Evolutionary conservation across 2,888 invertebrate genomes (phyloP).

Genomic region (Anorthoa munda): DNA sequence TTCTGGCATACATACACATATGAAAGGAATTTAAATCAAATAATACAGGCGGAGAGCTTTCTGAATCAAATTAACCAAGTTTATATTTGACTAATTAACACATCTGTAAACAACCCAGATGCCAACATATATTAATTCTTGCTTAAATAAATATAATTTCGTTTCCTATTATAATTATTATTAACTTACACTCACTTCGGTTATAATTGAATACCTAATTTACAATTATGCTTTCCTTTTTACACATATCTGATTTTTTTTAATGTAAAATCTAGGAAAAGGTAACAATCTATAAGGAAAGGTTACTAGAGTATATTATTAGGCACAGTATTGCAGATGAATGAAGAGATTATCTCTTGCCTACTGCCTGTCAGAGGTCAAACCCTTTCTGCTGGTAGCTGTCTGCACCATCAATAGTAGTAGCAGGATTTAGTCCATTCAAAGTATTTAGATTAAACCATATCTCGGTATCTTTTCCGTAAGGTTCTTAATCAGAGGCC

Average conservation of each 20-base stretch:
- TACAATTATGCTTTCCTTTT: background rate
- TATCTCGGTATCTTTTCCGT: too few relatives aligned
- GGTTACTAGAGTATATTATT: background rate
- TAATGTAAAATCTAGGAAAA: background rate
- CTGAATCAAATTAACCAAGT: slow-evolving; percentile 12
- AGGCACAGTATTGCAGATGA: background rate
- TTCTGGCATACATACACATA: too few relatives aligned
- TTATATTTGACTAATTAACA: slow-evolving; percentile 13
- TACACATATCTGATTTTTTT: background rate
- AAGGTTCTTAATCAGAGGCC: background rate
- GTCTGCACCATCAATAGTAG: background rate
- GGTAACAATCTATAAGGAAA: background rate
- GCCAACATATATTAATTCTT: slow-evolving; percentile 1
- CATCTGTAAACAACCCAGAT: slow-evolving; percentile 14
- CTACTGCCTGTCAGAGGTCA: background rate
- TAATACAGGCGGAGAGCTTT: background rate
- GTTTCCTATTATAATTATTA: background rate
- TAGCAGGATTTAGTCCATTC: background rate
- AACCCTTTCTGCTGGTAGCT: background rate
- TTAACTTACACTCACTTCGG: too few relatives aligned
- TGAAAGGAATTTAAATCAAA: background rate
- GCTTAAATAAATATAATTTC: slow-evolving; percentile 20
- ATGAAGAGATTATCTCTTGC: background rate
- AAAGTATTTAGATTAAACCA: slow-evolving; percentile 2
- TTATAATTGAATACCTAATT: too few relatives aligned